Conservation (phyloP, 2,888 invertebrate genomes). For the Horisme vitalbata region DNA sequence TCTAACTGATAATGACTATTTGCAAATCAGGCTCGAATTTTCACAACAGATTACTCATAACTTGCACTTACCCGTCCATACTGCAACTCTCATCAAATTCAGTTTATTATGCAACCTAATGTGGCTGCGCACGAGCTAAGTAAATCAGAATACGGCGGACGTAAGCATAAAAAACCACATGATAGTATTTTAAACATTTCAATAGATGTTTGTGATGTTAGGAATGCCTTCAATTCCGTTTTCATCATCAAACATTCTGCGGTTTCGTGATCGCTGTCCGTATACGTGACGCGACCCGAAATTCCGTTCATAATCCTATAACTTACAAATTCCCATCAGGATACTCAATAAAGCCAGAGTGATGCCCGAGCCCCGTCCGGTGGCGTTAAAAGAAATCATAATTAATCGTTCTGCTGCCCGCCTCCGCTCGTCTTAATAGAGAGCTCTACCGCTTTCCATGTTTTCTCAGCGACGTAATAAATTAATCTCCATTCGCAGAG, state of each 20-base stretch:
- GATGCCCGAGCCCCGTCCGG: constrained; percentile 51
- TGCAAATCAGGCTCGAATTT: no score
- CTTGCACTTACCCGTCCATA: no score
- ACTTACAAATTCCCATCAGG: constrained; percentile 38
- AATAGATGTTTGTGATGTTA: no score
- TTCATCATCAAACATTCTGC: neutral
- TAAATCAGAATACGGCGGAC: no score
- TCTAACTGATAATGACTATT: no score
- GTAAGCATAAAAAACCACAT: no score
- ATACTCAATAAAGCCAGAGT: constrained; percentile 49
- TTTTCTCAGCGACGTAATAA: constrained; percentile 76
- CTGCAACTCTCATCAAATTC: no score
- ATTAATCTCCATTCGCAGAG: constrained; percentile 75
- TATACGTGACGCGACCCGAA: constrained; percentile 10
- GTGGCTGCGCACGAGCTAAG: no score
- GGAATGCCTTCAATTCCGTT: neutral
- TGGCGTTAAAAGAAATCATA: constrained; percentile 78
- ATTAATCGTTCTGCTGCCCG: constrained; percentile 71
- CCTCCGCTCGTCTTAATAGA: constrained; percentile 57
- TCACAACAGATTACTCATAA: no score
- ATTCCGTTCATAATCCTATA: constrained; percentile 24
- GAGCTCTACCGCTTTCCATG: constrained; percentile 63
- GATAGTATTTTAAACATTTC: no score
- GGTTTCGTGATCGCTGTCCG: constrained; percentile 5
- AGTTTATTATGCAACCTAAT: no score